These are phyloP conservation scores for Enteromius argenteus DNA, from an alignment of 2,797 vertebrate species.

Conservation along the genomic window DNA sequence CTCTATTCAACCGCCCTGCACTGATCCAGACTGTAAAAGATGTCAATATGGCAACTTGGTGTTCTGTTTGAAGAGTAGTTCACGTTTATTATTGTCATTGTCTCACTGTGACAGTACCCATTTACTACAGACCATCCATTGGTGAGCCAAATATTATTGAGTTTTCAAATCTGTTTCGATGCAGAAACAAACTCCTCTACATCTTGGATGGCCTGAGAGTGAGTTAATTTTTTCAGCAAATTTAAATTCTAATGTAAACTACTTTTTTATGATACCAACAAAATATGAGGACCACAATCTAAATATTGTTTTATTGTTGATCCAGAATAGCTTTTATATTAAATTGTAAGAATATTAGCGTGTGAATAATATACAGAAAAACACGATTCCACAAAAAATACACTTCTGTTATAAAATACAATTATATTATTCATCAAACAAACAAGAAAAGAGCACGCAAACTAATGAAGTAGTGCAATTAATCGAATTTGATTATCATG, in stretches of 20 bases:
- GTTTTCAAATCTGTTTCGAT: too few relatives aligned
- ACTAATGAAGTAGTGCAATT: too few relatives aligned
- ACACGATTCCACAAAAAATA: not conserved
- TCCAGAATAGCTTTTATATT: not conserved
- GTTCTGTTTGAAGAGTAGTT: conserved; percentile 39
- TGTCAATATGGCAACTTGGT: conserved; percentile 48
- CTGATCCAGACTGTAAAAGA: conserved; percentile 31
- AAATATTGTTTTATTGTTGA: not conserved
- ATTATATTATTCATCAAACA: too few relatives aligned
- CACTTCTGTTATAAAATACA: too few relatives aligned
- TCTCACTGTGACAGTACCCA: not conserved
- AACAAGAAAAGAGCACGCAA: too few relatives aligned
- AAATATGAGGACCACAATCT: not conserved
- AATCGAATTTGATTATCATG: too few relatives aligned
- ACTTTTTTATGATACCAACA: not conserved
- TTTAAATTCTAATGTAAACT: not conserved
- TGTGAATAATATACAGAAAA: not conserved
- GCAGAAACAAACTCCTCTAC: not conserved
- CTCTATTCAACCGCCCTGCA: conserved; percentile 10
- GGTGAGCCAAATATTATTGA: not conserved
- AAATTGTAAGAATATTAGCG: not conserved
- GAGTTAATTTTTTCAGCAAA: not conserved
- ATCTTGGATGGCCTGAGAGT: not conserved
- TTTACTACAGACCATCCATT: too few relatives aligned
- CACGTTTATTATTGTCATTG: conserved; percentile 26